Evolutionary conservation across 1,140 invertebrate species (phyloP).

Genomic region (Scaptomyza graminum): DNA sequence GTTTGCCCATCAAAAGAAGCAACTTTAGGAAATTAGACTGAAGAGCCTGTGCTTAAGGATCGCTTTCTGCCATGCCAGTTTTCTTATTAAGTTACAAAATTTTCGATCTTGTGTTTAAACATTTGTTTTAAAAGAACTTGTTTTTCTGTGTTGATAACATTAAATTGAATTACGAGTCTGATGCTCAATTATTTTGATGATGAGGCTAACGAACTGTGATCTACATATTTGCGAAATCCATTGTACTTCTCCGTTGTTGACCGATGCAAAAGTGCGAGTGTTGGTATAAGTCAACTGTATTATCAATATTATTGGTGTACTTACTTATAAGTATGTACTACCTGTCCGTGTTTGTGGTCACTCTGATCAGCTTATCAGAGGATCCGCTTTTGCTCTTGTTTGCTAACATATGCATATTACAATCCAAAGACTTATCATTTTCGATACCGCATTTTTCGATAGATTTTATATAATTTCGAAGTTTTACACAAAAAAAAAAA

Average conservation of each 20-base stretch:
- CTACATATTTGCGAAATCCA: background rate
- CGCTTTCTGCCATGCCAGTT: background rate
- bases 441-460: no score
- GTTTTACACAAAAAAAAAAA: no score
- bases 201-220: conserved; percentile 9
- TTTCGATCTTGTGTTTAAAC: background rate
- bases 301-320: conserved; percentile 20
- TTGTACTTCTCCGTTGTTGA: background rate
- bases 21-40: background rate
- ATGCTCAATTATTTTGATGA: background rate
- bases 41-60: background rate
- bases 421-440: no score
- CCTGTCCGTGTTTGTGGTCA: conserved; percentile 21
- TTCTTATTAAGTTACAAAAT: no score
- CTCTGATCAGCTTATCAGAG: conserved; percentile 36
- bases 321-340: background rate
- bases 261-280: conserved; percentile 2
- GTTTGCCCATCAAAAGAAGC: conserved; percentile 15
- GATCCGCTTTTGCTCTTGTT: conserved; percentile 11
- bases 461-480: no score
- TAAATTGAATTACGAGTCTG: no score
- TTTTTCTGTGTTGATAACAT: no score
- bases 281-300: conserved; percentile 16
- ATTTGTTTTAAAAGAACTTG: background rate
- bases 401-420: background rate